These are phyloP conservation scores for Lottia gigantea DNA, from an alignment of 2,888 invertebrate genomes.

Conservation along the genomic window DNA sequence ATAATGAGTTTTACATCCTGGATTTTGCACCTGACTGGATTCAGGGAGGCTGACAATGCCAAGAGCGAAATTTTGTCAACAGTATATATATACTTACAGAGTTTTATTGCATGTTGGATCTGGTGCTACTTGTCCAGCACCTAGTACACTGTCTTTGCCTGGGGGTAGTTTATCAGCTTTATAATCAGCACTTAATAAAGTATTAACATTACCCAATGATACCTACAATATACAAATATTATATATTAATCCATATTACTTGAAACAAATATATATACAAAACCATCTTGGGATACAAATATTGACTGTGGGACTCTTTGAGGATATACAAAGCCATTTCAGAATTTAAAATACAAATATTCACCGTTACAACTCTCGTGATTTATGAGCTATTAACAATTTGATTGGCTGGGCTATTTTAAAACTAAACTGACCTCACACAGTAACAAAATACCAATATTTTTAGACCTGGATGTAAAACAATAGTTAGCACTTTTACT, in stretches of 20 bases:
- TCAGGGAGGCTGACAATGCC: too few relatives aligned
- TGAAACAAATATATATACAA: too few relatives aligned
- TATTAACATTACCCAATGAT: constrained; percentile 65
- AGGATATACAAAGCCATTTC: too few relatives aligned
- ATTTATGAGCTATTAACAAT: too few relatives aligned
- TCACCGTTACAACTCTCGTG: too few relatives aligned
- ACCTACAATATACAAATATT: constrained; percentile 45
- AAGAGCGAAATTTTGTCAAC: too few relatives aligned
- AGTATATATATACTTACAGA: constrained; percentile 60
- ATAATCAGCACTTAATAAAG: constrained; percentile 67
- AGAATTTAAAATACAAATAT: too few relatives aligned
- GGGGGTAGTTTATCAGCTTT: constrained; percentile 67
- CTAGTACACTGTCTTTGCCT: constrained; percentile 68
- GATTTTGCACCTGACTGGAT: too few relatives aligned
- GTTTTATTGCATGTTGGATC: constrained; percentile 55
- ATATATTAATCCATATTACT: too few relatives aligned
- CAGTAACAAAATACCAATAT: constrained; percentile 67
- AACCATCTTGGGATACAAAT: too few relatives aligned
- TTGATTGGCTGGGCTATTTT: too few relatives aligned
- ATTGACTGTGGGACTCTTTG: too few relatives aligned
- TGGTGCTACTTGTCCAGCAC: constrained; percentile 67
- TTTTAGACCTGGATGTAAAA: constrained; percentile 65
- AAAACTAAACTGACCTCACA: constrained; percentile 69
- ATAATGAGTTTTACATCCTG: not conserved
- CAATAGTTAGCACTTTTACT: constrained; percentile 72